These are phyloP conservation scores for Sebastes kiyomatsui DNA, from an alignment of 2,797 vertebrate genomes.

Conservation along the genomic window DNA sequence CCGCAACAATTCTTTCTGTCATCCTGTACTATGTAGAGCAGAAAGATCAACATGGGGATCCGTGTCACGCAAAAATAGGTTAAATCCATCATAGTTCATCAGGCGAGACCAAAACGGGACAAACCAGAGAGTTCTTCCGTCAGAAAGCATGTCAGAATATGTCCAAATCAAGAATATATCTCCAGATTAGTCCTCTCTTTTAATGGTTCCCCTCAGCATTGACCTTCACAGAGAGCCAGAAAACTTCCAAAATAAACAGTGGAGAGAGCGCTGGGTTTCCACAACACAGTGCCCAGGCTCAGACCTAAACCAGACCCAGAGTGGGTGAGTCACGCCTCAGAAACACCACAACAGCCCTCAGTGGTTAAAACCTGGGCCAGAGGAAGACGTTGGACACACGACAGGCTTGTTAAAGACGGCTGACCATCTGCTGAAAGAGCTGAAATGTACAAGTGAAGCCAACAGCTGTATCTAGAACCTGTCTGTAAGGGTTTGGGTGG, in stretches of 20 bases:
- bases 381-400: neutral
- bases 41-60: slow-evolving; percentile 46
- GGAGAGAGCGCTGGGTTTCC: slow-evolving; percentile 49
- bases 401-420: slow-evolving; percentile 6
- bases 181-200: slow-evolving; percentile 19
- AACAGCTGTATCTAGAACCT: neutral
- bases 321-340: slow-evolving; percentile 8
- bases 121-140: slow-evolving; percentile 12
- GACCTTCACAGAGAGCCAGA: slow-evolving; percentile 51
- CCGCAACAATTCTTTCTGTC: slow-evolving; percentile 32
- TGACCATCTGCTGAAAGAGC: neutral
- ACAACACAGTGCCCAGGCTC: slow-evolving; percentile 27
- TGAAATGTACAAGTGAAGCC: neutral
- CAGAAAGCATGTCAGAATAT: slow-evolving; percentile 23
- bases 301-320: slow-evolving; percentile 21
- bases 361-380: slow-evolving; percentile 19
- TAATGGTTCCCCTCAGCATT: slow-evolving; percentile 32
- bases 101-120: slow-evolving; percentile 55
- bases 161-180: slow-evolving; percentile 55
- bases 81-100: slow-evolving; percentile 41
- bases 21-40: slow-evolving; percentile 28
- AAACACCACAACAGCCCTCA: slow-evolving; percentile 11
- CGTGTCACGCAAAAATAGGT: slow-evolving; percentile 40
- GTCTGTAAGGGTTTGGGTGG: neutral
- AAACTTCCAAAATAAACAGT: slow-evolving; percentile 69